Conservation (phyloP, 2,113 vertebrate genomes). For the Planiliza haematocheilus region DNA sequence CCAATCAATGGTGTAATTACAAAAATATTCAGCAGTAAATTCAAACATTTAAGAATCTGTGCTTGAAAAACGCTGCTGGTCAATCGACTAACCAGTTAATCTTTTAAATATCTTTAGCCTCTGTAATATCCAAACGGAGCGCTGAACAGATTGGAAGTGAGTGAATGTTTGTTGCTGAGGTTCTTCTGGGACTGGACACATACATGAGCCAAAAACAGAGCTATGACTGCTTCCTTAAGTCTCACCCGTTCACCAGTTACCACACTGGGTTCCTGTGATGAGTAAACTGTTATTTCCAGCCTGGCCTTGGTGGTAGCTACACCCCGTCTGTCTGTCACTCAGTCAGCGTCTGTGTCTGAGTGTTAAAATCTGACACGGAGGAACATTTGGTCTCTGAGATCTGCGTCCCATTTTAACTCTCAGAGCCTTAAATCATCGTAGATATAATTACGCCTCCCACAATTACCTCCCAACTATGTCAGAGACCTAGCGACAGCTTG, state of each 20-base stretch:
- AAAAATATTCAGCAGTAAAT: no score
- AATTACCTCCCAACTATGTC: conserved; percentile 49
- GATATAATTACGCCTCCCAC: conserved; percentile 62
- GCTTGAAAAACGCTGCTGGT: no score
- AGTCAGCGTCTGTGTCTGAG: conserved; percentile 28
- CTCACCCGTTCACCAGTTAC: conserved; percentile 41
- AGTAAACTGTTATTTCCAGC: conserved; percentile 71
- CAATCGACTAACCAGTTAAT: no score
- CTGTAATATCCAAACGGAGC: not conserved
- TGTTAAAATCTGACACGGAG: conserved; percentile 50
- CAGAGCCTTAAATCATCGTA: conserved; percentile 52
- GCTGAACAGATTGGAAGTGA: not conserved
- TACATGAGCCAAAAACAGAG: conserved; percentile 25
- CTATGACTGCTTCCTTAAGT: conserved; percentile 18
- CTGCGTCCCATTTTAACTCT: conserved; percentile 69
- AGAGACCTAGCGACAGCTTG: conserved; percentile 33
- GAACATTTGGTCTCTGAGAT: conserved; percentile 66
- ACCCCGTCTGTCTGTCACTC: conserved; percentile 43
- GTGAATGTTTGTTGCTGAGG: not conserved
- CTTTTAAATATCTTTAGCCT: conserved; percentile 18
- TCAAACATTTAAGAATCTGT: no score
- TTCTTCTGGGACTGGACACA: conserved; percentile 3
- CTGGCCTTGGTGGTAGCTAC: conserved; percentile 58
- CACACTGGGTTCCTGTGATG: conserved; percentile 32
- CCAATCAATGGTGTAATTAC: no score